Evolutionary conservation across 2,888 invertebrate genomes (phyloP).

Genomic region (Lithophane socia): DNA sequence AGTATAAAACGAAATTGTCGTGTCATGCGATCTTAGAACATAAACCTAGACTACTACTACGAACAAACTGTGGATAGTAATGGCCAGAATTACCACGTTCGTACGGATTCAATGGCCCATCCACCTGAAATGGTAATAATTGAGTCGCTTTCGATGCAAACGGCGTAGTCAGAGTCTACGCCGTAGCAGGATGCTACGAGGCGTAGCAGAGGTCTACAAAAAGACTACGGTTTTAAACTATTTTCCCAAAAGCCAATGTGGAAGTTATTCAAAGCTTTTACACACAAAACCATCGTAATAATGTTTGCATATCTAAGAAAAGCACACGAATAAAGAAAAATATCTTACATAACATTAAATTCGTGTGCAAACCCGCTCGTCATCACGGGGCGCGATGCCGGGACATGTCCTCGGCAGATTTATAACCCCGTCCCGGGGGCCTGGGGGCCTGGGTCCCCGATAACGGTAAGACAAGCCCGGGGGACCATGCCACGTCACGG

Average conservation of each 20-base stretch:
- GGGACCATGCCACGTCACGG: slow-evolving; percentile 53
- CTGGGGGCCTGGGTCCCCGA: slow-evolving; percentile 50
- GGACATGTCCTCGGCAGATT: slow-evolving; percentile 61
- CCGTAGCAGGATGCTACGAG: slow-evolving; percentile 28
- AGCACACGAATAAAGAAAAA: slow-evolving; percentile 37
- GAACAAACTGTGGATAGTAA: slow-evolving; percentile 9
- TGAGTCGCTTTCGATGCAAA: slow-evolving; percentile 40
- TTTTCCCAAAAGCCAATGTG: background rate
- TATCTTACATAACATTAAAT: slow-evolving; percentile 39
- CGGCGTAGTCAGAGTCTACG: slow-evolving; percentile 23
- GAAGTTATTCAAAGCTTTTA: slow-evolving; percentile 10
- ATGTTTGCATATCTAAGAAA: slow-evolving; percentile 27
- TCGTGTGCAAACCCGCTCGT: slow-evolving; percentile 40
- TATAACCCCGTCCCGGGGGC: slow-evolving; percentile 56
- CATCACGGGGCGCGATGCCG: slow-evolving; percentile 55
- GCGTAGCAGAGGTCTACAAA: slow-evolving; percentile 18
- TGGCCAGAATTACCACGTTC: slow-evolving; percentile 13
- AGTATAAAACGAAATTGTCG: background rate
- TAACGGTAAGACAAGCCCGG: slow-evolving; percentile 61
- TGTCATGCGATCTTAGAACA: background rate
- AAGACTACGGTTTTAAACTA: slow-evolving; percentile 3
- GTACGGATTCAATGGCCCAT: slow-evolving; percentile 26
- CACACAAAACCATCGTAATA: slow-evolving; percentile 16
- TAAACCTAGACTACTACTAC: slow-evolving; percentile 3
- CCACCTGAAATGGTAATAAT: slow-evolving; percentile 30